Percentiles rank a stretch among this genome's conserved stretches.
Evolutionary conservation across 2,113 vertebrate genomes (phyloP).

Genomic region (Tetrax tetrax): DNA sequence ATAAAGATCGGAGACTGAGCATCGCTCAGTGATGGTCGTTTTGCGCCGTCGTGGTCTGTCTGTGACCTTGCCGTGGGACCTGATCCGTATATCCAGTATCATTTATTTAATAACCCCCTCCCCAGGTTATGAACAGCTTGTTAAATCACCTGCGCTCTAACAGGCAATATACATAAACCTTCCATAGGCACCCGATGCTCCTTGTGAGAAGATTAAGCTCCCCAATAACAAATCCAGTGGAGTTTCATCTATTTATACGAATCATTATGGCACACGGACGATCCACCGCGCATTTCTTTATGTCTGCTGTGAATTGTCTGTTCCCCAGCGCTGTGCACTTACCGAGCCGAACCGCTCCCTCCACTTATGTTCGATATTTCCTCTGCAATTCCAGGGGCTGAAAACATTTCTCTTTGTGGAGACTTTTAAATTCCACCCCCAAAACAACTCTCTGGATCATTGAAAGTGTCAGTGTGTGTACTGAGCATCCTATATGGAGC

Average conservation of each 20-base stretch:
- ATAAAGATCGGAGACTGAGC: neutral
- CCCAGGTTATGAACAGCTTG: neutral
- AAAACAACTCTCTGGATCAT: neutral
- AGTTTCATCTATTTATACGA: neutral
- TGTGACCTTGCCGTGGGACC: neutral
- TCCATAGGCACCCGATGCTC: fast-evolving
- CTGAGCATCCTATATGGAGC: neutral
- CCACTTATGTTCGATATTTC: neutral
- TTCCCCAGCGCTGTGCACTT: neutral
- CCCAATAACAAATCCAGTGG: neutral
- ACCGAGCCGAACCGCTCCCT: neutral
- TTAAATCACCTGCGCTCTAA: neutral
- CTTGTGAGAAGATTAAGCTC: neutral
- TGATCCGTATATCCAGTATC: no score
- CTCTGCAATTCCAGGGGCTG: neutral
- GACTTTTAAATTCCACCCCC: neutral
- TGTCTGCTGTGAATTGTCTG: neutral
- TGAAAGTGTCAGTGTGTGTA: neutral
- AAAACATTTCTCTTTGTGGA: neutral
- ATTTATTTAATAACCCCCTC: fast-evolving
- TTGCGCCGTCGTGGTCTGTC: neutral
- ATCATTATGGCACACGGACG: neutral
- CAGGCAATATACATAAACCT: neutral
- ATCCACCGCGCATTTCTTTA: fast-evolving
- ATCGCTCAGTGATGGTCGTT: fast-evolving